phyloP scores from a whole-genome alignment of 1,140 invertebrate species.

The Whitmania pigra region DNA sequence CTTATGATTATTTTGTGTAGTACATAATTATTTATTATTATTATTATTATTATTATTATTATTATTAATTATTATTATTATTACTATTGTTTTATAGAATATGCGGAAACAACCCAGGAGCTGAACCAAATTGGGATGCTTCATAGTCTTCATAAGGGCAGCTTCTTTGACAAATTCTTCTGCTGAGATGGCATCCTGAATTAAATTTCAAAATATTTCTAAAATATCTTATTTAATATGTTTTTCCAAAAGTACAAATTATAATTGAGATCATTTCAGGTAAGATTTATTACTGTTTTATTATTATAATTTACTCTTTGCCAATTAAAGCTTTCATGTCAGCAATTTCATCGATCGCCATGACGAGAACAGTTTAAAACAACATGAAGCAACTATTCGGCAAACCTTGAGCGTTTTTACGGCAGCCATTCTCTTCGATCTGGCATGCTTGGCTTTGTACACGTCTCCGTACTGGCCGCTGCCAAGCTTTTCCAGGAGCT shows the following conservation, averaged over 20 bases:
- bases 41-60: too few species aligned
- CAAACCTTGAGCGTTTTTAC: conserved; percentile 87
- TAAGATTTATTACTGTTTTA: too few species aligned
- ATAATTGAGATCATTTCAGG: too few species aligned
- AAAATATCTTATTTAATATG: too few species aligned
- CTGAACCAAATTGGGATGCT: conserved; percentile 95
- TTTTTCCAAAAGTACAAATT: too few species aligned
- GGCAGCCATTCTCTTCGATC: conserved; percentile 83
- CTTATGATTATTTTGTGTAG: too few species aligned
- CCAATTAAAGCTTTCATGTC: background rate
- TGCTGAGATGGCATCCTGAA: conserved; percentile 89
- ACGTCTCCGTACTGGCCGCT: conserved; percentile 98
- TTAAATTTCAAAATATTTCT: background rate
- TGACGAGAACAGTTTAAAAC: background rate
- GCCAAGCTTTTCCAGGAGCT: conserved; percentile 95
- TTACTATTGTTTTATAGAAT: background rate
- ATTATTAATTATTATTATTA: background rate
- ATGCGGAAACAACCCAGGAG: conserved; percentile 53
- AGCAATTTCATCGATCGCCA: background rate
- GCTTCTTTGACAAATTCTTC: conserved; percentile 99
- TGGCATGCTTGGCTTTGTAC: conserved; percentile 95
- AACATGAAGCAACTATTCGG: background rate
- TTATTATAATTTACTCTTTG: too few species aligned
- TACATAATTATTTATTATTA: too few species aligned
- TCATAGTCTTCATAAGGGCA: conserved; percentile 99